phyloP scores from a whole-genome alignment of 1,140 invertebrate species.

The Drosophila triauraria region DNA sequence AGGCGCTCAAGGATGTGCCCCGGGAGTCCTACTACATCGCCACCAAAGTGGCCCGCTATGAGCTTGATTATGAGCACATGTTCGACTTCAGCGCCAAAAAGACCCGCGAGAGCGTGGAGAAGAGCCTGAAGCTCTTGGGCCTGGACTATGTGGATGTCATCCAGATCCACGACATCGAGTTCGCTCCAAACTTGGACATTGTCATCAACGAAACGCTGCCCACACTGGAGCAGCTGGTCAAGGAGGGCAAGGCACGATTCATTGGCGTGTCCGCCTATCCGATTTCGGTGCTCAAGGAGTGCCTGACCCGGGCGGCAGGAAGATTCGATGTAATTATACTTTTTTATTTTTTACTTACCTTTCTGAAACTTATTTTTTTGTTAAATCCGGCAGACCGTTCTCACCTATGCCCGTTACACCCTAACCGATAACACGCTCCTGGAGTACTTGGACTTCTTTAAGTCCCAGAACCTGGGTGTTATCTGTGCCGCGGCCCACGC shows the following conservation, averaged over 20 bases:
- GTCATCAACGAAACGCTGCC: conserved; percentile 95
- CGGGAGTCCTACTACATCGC: conserved; percentile 94
- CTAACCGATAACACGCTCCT: conserved; percentile 92
- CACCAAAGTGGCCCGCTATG: conserved; percentile 96
- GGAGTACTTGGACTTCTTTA: conserved; percentile 90
- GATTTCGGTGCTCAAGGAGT: conserved; percentile 90
- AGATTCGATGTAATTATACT: conserved; percentile 77
- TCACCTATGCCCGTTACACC: conserved; percentile 92
- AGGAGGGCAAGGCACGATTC: conserved; percentile 91
- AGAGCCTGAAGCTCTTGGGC: conserved; percentile 90
- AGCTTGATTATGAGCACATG: conserved; percentile 89
- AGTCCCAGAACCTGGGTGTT: conserved; percentile 91
- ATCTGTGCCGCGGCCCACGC: conserved; percentile 93
- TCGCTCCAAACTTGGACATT: conserved; percentile 91
- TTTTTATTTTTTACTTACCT: too few species aligned
- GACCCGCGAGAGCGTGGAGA: conserved; percentile 91
- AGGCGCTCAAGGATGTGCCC: conserved; percentile 92
- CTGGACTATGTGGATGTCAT: conserved; percentile 95
- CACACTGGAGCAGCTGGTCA: conserved; percentile 90
- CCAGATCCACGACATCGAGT: conserved; percentile 96
- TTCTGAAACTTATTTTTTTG: too few species aligned
- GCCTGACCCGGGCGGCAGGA: conserved; percentile 87
- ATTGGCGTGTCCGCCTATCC: conserved; percentile 97
- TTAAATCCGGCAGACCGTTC: conserved; percentile 91
- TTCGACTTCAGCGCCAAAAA: conserved; percentile 94